Conservation (phyloP, 2,113 vertebrate species). For the Engraulis encrasicolus region DNA sequence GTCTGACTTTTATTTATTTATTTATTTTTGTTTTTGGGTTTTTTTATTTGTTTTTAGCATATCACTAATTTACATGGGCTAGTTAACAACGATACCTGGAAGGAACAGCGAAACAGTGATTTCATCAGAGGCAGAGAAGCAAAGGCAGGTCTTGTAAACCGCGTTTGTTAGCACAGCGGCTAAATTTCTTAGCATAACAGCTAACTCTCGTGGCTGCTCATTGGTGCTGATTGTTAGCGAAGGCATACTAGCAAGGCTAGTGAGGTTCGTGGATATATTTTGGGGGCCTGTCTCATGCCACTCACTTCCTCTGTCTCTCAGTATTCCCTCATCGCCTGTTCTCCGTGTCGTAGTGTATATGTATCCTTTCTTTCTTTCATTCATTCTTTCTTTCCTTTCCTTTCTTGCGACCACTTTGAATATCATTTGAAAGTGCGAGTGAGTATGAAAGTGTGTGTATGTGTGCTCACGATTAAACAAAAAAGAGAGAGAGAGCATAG, state of each 20-base stretch:
- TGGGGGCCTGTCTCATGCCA: slow-evolving; percentile 26
- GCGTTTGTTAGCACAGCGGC: slow-evolving; percentile 21
- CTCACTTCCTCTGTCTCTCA: neutral
- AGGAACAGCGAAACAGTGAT: neutral
- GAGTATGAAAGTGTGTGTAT: neutral
- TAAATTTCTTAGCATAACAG: too few relatives aligned
- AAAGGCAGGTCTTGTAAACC: neutral
- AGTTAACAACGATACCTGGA: neutral
- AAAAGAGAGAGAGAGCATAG: slow-evolving; percentile 16
- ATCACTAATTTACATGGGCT: neutral
- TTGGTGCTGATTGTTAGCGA: neutral
- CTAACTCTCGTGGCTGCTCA: slow-evolving; percentile 9
- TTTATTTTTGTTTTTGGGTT: too few relatives aligned
- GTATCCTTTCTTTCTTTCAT: too few relatives aligned
- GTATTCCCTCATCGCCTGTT: slow-evolving; percentile 23
- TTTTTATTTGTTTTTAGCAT: too few relatives aligned
- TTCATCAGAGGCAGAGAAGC: slow-evolving; percentile 17
- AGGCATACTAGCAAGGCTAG: neutral
- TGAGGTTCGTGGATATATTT: neutral
- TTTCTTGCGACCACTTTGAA: slow-evolving; percentile 26
- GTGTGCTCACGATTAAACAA: slow-evolving; percentile 2
- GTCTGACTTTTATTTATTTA: neutral
- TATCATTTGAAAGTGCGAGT: slow-evolving; percentile 7
- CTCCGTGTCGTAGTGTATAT: neutral
- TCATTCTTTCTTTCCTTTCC: too few relatives aligned